A percentile compares a stretch with the other conserved stretches of the same genome.
phyloP scores from a whole-genome alignment of 2,888 invertebrate species.

The Platypus cylindrus region DNA sequence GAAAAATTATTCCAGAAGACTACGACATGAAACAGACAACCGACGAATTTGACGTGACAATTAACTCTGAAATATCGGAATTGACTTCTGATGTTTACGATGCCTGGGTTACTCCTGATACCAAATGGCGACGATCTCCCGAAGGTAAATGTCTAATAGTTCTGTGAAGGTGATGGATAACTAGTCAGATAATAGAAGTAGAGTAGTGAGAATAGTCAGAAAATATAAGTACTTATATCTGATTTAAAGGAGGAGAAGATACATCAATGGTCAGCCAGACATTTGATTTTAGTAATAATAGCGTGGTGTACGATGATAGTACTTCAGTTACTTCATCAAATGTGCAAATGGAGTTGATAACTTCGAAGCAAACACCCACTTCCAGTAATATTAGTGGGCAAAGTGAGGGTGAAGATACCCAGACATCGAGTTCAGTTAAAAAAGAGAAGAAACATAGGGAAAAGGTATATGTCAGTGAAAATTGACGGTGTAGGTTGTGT shows the following conservation, averaged over 20 bases:
- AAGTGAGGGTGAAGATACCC: constrained; percentile 36
- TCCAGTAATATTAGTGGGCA: constrained; percentile 40
- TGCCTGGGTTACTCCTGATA: constrained; percentile 52
- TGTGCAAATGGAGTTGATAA: constrained; percentile 41
- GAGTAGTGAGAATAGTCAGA: not conserved
- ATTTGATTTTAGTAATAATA: constrained; percentile 40
- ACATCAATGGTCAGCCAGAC: constrained; percentile 35
- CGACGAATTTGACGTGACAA: constrained; percentile 35
- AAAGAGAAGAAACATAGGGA: constrained; percentile 21
- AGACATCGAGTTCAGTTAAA: constrained; percentile 26
- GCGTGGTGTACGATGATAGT: constrained; percentile 39
- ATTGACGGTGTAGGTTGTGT: constrained; percentile 28
- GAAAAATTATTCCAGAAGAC: constrained; percentile 25
- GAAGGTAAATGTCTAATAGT: constrained; percentile 41
- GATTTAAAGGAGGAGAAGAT: constrained; percentile 34
- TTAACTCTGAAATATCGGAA: constrained; percentile 36
- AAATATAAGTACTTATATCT: constrained; percentile 21
- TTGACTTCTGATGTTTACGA: constrained; percentile 40
- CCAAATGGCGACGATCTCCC: constrained; percentile 59
- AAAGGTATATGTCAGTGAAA: constrained; percentile 19
- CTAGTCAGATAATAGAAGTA: not conserved
- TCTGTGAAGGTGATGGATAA: not conserved
- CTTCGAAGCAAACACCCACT: constrained; percentile 43
- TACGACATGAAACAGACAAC: constrained; percentile 36
- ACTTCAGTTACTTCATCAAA: constrained; percentile 43